Evolutionary conservation across 1,140 invertebrate species (phyloP), one percentile per base, ranked within the genome.

Genomic region (Pseudomyrmex sp.): DNA sequence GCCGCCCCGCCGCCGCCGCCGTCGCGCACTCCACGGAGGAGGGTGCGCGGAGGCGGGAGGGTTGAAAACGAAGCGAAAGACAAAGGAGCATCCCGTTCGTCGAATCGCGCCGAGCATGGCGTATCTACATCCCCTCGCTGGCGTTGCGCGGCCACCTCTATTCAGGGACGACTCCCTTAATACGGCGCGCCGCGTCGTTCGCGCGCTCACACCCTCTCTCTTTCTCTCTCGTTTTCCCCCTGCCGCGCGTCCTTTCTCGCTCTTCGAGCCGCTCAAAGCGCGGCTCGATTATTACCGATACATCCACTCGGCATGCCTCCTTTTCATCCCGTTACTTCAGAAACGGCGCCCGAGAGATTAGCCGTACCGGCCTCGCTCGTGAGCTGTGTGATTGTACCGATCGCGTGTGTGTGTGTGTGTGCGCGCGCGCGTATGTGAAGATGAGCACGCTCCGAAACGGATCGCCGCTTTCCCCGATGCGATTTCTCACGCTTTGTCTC

Each of bases 101-200:
- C 92, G 91, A 93, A 93, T 93, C 92, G 90, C 85, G 89, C 83
- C 85, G 88, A 92, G 92, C 93, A 94, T 94, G 93, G 91, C 92
- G 89, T 94, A 94, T 94, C 93, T 94, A 92, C 92, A 93, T 93
- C 92, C 93, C 92, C 86, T 77, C 76, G 73, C 56, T 75, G 82
- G 76, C 74, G 80, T 77, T 74, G 74, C 89, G 63, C 69, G 89
- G 89, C 80, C 76, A 80, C 66, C 76, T 61, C 91, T 92, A 93
- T 93, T 93, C 92, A 93, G 86, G 83, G 82, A 86, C 83, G 86
- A 82, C 82, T 91, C 90, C 89, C 91, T 92, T 92, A 83, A 80
- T 83, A 89, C 86, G 76, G 76, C 76, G 76, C 76, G 76, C 23
- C 66, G 72, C 73, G 77, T 74, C 59, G 61, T n/a, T 20, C 35